Evolutionary conservation across 2,888 invertebrate genomes (phyloP).

Genomic region (Agapostemon virescens): DNA sequence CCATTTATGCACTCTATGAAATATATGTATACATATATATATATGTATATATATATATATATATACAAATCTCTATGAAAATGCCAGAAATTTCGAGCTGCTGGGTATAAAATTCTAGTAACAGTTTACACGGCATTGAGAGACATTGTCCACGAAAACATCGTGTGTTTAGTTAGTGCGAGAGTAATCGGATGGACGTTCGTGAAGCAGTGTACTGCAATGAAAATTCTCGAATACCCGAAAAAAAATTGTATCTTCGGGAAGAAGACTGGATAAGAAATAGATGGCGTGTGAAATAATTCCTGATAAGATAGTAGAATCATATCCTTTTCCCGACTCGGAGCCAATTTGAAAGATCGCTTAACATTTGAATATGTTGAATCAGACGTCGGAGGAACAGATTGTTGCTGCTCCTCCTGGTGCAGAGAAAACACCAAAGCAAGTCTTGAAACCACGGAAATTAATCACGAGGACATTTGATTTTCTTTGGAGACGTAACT

Average conservation of each 20-base stretch:
- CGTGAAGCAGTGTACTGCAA: background rate
- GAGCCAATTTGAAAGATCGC: slow-evolving; percentile 29
- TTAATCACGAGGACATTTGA: slow-evolving; percentile 59
- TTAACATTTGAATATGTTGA: slow-evolving; percentile 53
- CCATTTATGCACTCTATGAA: too few relatives aligned
- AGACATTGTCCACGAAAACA: slow-evolving; percentile 26
- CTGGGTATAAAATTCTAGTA: background rate
- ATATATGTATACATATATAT: too few relatives aligned
- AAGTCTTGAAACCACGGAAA: slow-evolving; percentile 58
- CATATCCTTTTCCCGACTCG: slow-evolving; percentile 22
- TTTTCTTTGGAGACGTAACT: slow-evolving; percentile 62
- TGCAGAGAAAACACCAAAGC: slow-evolving; percentile 43
- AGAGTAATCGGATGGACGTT: slow-evolving; percentile 19
- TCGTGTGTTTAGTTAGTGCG: slow-evolving; percentile 18
- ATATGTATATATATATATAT: too few relatives aligned
- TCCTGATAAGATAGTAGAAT: slow-evolving; percentile 46
- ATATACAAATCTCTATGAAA: background rate
- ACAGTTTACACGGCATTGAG: background rate
- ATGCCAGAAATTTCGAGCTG: background rate
- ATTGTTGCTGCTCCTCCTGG: slow-evolving; percentile 35
- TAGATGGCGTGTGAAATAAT: slow-evolving; percentile 56
- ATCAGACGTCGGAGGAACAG: slow-evolving; percentile 53
- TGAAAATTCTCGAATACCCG: slow-evolving; percentile 1
- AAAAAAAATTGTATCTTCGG: slow-evolving; percentile 13
- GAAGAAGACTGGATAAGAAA: slow-evolving; percentile 32